Base-by-base conservation (phyloP, 2,888 invertebrate genomes). In the Pyrrhia umbra region DNA sequence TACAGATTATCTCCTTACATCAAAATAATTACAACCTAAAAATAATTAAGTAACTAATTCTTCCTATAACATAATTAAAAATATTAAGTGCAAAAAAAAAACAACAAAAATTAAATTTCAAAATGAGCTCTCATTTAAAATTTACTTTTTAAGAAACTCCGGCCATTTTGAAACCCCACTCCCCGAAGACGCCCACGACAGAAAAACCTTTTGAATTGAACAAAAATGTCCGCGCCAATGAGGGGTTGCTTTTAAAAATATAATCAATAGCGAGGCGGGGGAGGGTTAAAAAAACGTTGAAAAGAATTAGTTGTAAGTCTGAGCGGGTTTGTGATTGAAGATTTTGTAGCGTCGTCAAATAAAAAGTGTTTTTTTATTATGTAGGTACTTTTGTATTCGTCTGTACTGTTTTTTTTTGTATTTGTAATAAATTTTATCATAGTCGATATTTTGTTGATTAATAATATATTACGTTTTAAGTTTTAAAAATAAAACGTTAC, bases 181-280 rank as follows among this genome's bases (percentile, higher is more conserved):
- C 83, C 84, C 79, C 83, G 63, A 85, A 84, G 86, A 88, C 93
- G 92, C 92, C 93, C 89, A 90, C 91, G 82, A 85, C 85, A 92
- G 90, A 94, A 94, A 94, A 93, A 93, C 86, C 92, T 92, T 92
- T 91, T 88, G 90, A 92, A 92, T 88, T 89, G 82, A 88, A 94
- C 93, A 93, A 94, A 94, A 93, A 93, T 92, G 80, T 80, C 82
- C 79, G 82, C 76, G 76, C 93, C 93, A 93, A 92, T 91, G 84
- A 87, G 85, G 83, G 85, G 76, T 64, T 74, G 77, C 58, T 82
- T 78, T 75, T 80, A 92, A 93, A 83, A 92, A 91, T 87, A 82
- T 82, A 89, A 93, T 93, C 92, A 85, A 92, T 92, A 86, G 75
- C 67, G 64, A 80, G 80, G 80, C 77, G 87, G 77, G 84, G 81